Evolutionary conservation across 2,888 invertebrate genomes (phyloP).

Genomic region (Drosophila anomalata): DNA sequence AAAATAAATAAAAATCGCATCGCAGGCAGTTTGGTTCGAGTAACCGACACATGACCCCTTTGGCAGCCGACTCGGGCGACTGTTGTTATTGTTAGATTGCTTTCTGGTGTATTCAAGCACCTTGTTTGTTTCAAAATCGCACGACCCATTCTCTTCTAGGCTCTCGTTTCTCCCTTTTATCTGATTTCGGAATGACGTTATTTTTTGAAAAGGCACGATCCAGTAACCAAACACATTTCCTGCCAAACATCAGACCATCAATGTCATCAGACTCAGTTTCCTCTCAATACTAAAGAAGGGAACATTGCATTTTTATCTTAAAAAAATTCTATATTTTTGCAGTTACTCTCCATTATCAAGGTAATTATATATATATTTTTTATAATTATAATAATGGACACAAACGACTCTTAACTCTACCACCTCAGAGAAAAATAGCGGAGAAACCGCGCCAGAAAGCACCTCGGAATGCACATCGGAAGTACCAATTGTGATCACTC

Average conservation of each 20-base stretch:
- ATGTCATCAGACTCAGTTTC: neutral
- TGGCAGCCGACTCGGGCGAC: neutral
- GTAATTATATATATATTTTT: too few species aligned
- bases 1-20: constrained; percentile 1
- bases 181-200: neutral
- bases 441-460: too few species aligned
- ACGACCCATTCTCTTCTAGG: neutral
- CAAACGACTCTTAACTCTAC: too few species aligned
- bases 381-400: too few species aligned
- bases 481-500: too few species aligned
- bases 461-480: too few species aligned
- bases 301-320: neutral
- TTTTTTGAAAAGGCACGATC: constrained; percentile 5
- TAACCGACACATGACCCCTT: constrained; percentile 9
- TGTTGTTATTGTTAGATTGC: constrained; percentile 6
- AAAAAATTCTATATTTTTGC: too few species aligned
- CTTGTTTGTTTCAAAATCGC: constrained; percentile 5
- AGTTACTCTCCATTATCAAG: too few species aligned
- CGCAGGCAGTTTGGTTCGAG: constrained; percentile 4
- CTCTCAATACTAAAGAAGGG: neutral
- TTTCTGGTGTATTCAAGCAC: neutral
- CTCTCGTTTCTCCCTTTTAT: neutral
- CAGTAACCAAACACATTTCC: neutral
- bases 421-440: too few species aligned
- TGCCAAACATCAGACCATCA: neutral